Conservation (phyloP, 1,140 invertebrate genomes). For the Laupala kohalensis region DNA sequence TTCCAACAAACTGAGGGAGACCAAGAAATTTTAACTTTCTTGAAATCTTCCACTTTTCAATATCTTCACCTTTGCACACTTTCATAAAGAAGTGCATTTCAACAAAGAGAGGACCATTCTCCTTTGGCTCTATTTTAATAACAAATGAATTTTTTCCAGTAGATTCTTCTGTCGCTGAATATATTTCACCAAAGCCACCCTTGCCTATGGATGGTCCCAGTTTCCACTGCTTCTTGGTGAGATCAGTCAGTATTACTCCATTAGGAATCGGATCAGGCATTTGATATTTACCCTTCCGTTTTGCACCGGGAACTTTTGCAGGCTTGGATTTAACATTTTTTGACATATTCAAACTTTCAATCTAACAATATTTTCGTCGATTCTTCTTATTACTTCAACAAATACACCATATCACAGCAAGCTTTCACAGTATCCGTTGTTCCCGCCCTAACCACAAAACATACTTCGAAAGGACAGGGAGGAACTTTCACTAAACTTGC, state of each 20-base stretch:
- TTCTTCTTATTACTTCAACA: no score
- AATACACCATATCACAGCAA: no score
- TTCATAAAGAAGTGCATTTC: conserved; percentile 89
- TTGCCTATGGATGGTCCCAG: conserved; percentile 74
- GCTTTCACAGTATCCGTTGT: no score
- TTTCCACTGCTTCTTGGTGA: conserved; percentile 70
- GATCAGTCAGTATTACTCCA: conserved; percentile 68
- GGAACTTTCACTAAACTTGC: no score
- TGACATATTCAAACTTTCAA: no score
- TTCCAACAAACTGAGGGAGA: conserved; percentile 72
- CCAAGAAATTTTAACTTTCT: conserved; percentile 64
- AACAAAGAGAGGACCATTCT: conserved; percentile 87
- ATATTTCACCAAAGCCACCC: conserved; percentile 90
- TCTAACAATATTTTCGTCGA: no score
- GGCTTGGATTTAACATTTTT: background rate
- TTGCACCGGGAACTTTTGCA: background rate
- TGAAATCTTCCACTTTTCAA: conserved; percentile 58
- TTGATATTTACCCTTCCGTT: conserved; percentile 39
- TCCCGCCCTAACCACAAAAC: no score
- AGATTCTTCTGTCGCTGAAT: conserved; percentile 35
- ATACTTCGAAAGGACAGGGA: no score
- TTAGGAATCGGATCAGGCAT: conserved; percentile 59
- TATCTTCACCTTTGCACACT: conserved; percentile 25
- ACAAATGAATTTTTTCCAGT: conserved; percentile 7
- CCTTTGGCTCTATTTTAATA: conserved; percentile 59